phyloP scores from a whole-genome alignment of 23 tunicate species.

The Halocynthia aurantium region DNA sequence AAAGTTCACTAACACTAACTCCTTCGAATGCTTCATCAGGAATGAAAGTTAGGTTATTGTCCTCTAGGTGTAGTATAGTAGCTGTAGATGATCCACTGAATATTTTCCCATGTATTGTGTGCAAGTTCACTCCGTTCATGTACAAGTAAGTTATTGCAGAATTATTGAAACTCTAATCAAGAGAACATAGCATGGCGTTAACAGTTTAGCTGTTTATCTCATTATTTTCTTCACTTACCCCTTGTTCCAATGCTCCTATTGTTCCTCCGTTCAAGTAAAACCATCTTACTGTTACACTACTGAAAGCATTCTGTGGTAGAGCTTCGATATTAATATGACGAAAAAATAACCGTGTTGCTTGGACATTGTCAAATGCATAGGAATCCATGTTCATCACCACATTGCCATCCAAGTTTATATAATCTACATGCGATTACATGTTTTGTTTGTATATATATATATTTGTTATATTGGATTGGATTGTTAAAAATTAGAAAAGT shows the following conservation, averaged over 20 bases:
- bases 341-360: slow-evolving; percentile 5
- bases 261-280: slow-evolving; percentile 16
- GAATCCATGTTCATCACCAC: slow-evolving; percentile 9
- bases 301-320: slow-evolving; percentile 13
- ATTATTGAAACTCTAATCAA: too few species aligned
- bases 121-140: too few species aligned
- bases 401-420: slow-evolving; percentile 13
- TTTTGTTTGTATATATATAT: not conserved
- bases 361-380: slow-evolving; percentile 20
- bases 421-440: not conserved
- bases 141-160: too few species aligned
- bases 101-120: slow-evolving; percentile 15
- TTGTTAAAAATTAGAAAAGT: too few species aligned
- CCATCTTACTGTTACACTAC: not conserved
- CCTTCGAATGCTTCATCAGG: slow-evolving; percentile 35
- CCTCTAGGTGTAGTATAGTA: not conserved
- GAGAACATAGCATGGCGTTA: too few species aligned
- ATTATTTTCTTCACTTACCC: slow-evolving; percentile 7
- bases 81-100: slow-evolving; percentile 3
- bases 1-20: slow-evolving; percentile 7
- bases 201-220: too few species aligned
- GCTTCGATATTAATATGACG: not conserved
- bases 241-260: slow-evolving; percentile 15
- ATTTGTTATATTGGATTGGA: not conserved
- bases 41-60: slow-evolving; percentile 21